Evolutionary conservation across 2,797 vertebrate genomes (phyloP).

Genomic region (Pseudocheirus occidentalis): DNA sequence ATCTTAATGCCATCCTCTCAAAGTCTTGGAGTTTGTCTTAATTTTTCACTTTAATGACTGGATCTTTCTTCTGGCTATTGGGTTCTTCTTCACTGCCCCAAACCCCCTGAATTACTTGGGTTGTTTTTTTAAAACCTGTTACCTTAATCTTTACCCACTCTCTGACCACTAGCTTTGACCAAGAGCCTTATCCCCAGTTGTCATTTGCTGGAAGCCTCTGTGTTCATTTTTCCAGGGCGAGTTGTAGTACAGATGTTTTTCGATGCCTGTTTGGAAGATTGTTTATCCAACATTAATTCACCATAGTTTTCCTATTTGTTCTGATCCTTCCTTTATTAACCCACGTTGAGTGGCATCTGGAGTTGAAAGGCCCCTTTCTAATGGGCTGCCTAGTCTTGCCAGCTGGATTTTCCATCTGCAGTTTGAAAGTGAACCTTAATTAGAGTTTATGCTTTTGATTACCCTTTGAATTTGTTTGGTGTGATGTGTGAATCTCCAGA

Average conservation of each 20-base stretch:
- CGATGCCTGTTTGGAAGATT: constrained; percentile 11
- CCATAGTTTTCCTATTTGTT: constrained; percentile 34
- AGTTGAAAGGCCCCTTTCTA: constrained; percentile 1
- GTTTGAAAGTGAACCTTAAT: constrained; percentile 1
- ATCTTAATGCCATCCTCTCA: neutral
- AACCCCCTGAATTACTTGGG: neutral
- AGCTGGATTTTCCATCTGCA: constrained; percentile 4
- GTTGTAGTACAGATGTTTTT: constrained; percentile 11
- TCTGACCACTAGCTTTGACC: neutral
- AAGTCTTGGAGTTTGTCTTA: neutral
- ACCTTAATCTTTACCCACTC: neutral
- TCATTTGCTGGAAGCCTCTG: constrained; percentile 9
- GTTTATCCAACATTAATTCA: constrained; percentile 25
- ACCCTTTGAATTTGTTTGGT: neutral
- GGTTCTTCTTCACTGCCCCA: neutral
- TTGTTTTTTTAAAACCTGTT: neutral
- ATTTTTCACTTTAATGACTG: neutral
- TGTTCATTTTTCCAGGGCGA: constrained; percentile 16
- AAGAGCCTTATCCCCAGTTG: neutral
- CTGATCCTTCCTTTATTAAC: constrained; percentile 46
- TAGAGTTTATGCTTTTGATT: neutral
- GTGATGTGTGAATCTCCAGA: neutral
- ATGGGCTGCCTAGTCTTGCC: neutral
- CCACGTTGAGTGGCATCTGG: constrained; percentile 16
- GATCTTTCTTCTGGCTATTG: neutral